phyloP scores from a whole-genome alignment of 2,113 vertebrate species.

The Chrysemys picta region DNA sequence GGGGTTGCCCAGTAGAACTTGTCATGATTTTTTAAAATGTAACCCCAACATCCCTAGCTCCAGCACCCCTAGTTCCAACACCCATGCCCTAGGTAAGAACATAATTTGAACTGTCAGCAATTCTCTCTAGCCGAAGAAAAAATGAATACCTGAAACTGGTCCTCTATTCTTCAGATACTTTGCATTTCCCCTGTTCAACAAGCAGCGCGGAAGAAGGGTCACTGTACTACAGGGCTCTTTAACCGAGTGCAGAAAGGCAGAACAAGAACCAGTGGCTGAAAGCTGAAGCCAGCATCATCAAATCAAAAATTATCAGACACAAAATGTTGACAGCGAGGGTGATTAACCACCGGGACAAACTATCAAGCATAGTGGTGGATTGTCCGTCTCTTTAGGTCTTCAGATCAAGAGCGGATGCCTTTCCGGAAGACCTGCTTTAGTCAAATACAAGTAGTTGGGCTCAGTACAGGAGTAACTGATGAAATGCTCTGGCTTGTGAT shows the following conservation, averaged over 20 bases:
- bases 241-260: background rate
- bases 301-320: background rate
- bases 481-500: background rate
- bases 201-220: background rate
- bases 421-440: background rate
- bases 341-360: background rate
- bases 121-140: background rate
- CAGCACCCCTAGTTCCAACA: too few relatives aligned
- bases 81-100: background rate
- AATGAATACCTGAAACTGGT: background rate
- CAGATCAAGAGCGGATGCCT: background rate
- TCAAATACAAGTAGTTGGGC: background rate
- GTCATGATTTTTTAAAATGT: background rate
- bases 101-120: background rate
- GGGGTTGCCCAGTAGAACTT: constrained; percentile 40
- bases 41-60: too few relatives aligned
- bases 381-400: background rate
- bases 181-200: background rate
- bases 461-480: background rate
- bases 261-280: background rate
- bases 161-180: background rate
- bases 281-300: background rate
- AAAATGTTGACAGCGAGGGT: background rate
- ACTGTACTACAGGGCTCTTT: fast-evolving
- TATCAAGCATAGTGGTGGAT: background rate